A percentile compares a stretch with the other conserved stretches of the same genome.
Evolutionary conservation across 2,888 invertebrate genomes (phyloP).

Genomic region (Meloe dianella): DNA sequence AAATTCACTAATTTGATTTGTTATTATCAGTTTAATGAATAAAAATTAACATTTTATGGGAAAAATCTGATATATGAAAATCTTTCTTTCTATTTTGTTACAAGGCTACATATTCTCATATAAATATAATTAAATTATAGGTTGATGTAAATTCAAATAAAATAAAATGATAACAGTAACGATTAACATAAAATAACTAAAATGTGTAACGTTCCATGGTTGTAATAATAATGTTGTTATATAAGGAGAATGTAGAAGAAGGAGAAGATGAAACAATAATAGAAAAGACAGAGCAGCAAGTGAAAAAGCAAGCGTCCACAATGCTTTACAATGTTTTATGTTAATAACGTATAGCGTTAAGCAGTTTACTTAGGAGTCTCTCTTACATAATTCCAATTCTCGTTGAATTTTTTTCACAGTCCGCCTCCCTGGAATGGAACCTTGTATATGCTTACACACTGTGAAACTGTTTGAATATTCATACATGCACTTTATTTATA

Average conservation of each 20-base stretch:
- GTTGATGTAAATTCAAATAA: background rate
- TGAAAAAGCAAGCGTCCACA: background rate
- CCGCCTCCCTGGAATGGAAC: constrained; percentile 13
- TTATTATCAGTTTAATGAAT: background rate
- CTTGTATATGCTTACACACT: constrained; percentile 25
- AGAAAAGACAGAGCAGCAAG: no score
- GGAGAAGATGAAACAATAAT: background rate
- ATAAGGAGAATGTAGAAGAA: no score
- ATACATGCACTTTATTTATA: constrained; percentile 15
- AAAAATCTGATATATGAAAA: background rate
- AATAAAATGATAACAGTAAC: background rate
- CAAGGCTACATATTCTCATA: background rate
- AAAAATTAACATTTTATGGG: background rate
- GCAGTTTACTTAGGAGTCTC: background rate
- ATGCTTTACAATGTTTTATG: background rate
- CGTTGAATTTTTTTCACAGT: constrained; percentile 7
- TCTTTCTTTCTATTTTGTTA: background rate
- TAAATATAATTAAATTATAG: background rate
- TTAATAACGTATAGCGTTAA: background rate
- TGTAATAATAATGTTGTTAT: background rate
- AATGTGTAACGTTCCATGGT: constrained; percentile 1
- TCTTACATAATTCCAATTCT: constrained; percentile 3
- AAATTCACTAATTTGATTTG: background rate
- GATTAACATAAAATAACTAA: constrained; percentile 1
- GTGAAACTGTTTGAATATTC: constrained; percentile 27